Evolutionary conservation across 2,113 vertebrate species (phyloP), one percentile per base, ranked within the genome.

Genomic region (Thalassarche chlororhynchos): DNA sequence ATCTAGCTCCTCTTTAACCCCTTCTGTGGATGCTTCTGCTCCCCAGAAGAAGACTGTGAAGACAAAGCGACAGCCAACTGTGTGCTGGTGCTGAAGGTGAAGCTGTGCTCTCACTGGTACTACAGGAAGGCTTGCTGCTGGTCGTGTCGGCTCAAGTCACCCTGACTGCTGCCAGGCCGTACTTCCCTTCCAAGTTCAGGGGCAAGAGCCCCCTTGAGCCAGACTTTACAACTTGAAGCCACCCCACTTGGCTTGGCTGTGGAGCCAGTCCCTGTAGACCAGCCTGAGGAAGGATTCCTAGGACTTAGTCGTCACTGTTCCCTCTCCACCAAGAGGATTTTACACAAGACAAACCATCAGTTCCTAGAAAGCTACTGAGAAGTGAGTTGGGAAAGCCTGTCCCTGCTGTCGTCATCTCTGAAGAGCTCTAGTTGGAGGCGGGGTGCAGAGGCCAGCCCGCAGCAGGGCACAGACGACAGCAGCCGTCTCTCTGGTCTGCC

Each of bases 71-170:
- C 98, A 0, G 98, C 99, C 60, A 99, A 98, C 98, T 99, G 99
- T 2, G 98, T 96, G 70, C 97, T 99, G 93, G 99, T 99, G 77
- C 98, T 99, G 36, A 99, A 98, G 97, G 98, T 99, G 97, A 99
- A 99, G 87, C 98, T 99, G 87, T 99, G 98, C 60, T 99, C 98
- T 6, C 99, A 99, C 65, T 99, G 98, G 98, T 99, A 99, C 98
- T 99, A 99, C 96, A 98, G 98, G 76, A 99, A 98, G 89, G 99
- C 98, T 96, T 99, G 99, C 98, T 99, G 98, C 94, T 79, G 97
- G 93, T 98, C 99, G 8, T 99, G 99, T 58, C 98, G 94, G 57
- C 96, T 91, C 54, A 97, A 84, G 57, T 89, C 89, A 11, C 90
- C 93, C 61, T 98, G 95, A 98, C 32, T 1, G 2, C 68, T 76